Evolutionary conservation across 2,113 vertebrate species (phyloP).

Genomic region (Ia io): DNA sequence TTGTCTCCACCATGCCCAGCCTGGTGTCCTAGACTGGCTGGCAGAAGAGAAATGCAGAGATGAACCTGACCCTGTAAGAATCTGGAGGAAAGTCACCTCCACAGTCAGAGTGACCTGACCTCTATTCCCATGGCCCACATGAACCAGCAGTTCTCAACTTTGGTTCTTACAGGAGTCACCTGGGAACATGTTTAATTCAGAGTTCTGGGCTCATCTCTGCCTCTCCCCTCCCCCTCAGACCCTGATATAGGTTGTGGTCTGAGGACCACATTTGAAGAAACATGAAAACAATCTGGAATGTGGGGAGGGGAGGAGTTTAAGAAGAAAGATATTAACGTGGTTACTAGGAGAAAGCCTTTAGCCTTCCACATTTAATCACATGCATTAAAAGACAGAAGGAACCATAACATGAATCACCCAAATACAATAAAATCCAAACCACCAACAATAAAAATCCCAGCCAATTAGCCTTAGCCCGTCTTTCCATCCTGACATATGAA

Average conservation of each 20-base stretch:
- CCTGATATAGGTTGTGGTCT: background rate
- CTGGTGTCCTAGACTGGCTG: background rate
- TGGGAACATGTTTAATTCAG: background rate
- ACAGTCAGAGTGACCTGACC: background rate
- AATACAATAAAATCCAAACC: background rate
- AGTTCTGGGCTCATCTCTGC: background rate
- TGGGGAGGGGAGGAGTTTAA: background rate
- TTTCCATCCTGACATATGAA: background rate
- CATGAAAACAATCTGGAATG: background rate
- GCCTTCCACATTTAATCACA: background rate
- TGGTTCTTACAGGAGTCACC: background rate
- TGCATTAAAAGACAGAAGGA: background rate
- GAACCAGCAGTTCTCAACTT: background rate
- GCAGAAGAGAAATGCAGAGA: background rate
- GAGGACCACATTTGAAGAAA: background rate
- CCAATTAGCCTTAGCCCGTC: background rate
- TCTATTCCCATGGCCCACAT: background rate
- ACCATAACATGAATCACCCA: background rate
- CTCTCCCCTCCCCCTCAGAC: fast-evolving
- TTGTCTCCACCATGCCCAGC: background rate
- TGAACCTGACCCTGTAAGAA: background rate
- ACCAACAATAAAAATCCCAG: background rate
- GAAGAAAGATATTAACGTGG: background rate
- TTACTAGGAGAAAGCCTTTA: background rate
- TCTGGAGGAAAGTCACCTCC: background rate